Base-by-base conservation (phyloP, 2,797 vertebrate genomes). In the Eutrigla gurnardus region DNA sequence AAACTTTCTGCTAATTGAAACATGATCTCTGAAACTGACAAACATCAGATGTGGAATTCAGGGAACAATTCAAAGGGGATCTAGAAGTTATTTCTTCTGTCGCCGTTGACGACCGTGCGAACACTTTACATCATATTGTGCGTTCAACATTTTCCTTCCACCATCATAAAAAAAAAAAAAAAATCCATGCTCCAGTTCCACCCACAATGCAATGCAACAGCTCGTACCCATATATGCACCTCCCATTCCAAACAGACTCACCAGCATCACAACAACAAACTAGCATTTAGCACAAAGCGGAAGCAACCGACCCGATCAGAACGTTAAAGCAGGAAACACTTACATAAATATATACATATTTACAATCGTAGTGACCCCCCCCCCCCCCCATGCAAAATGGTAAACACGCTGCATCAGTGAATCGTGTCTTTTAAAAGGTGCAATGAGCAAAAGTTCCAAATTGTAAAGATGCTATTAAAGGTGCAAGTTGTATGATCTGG, bases 101-200 rank as follows among this genome's bases (percentile, higher is more conserved):
- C 25, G 25, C 25, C 25, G 25, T 25, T 5, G 8, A 15, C 47
- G 43, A 55, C 25, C 73, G 3, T 2, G 36, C 6, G 15, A 70
- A 68, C 36, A 65, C 40, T 53, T 60, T 32, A 67, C 40, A 68
- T 49, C 37, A 64, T 12, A 70, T 72, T 77, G 54, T 84, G 76
- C 76, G 82, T 85, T 73, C 55, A 84, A 57, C 37, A 47, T 55
- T 17, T 73, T 58, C 25, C 79, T 79, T 71, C 80, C 82, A 83
- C 85, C 85, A 73, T 80, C 66, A 17, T 54, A 60, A 75, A 60
- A 65, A 6, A 54, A 70, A 36, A 46, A 8, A 11, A 73, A 9
- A 70, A 73, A 57, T 25, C 25, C 80, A 79, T 65, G 76, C 70
- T 60, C 45, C 75, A 71, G 7, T 37, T 66, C 49, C 64, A 63